These are phyloP conservation scores for Parochlus steinenii DNA, from an alignment of 2,888 invertebrate genomes.

Conservation along the genomic window DNA sequence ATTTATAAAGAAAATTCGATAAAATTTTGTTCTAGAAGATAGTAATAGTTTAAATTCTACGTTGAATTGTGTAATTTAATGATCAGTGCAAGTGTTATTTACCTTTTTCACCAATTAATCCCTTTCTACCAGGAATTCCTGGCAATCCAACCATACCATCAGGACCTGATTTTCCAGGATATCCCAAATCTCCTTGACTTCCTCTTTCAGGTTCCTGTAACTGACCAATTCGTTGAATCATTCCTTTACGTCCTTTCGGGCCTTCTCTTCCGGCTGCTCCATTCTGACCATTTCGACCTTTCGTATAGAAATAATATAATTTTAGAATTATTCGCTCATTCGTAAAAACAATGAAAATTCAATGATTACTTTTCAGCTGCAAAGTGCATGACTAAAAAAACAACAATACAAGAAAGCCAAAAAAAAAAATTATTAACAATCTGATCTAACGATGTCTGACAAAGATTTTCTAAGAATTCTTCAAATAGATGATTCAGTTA, in stretches of 20 bases:
- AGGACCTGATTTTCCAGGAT: conserved; percentile 33
- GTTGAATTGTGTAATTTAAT: neutral
- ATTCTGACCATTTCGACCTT: conserved; percentile 23
- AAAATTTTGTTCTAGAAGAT: too few species aligned
- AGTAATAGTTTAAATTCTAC: neutral
- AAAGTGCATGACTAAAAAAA: too few species aligned
- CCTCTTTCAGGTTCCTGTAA: conserved; percentile 6
- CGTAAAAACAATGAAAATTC: too few species aligned
- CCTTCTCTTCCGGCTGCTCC: conserved; percentile 22
- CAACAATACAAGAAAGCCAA: too few species aligned
- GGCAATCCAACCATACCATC: conserved; percentile 33
- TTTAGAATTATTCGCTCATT: too few species aligned
- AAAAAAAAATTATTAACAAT: too few species aligned
- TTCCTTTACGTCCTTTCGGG: conserved; percentile 1
- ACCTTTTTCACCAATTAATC: conserved; percentile 34
- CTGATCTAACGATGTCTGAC: too few species aligned
- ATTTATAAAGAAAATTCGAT: too few species aligned
- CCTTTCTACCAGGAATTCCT: conserved; percentile 33
- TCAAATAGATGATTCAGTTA: too few species aligned
- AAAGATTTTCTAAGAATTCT: too few species aligned
- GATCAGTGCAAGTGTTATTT: neutral
- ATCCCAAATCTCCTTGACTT: conserved; percentile 28
- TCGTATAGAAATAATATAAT: too few species aligned
- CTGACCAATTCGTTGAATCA: conserved; percentile 2
- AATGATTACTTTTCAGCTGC: too few species aligned